Conservation (phyloP, 2,888 invertebrate genomes). For the Scrobipalpa atriplicella region DNA sequence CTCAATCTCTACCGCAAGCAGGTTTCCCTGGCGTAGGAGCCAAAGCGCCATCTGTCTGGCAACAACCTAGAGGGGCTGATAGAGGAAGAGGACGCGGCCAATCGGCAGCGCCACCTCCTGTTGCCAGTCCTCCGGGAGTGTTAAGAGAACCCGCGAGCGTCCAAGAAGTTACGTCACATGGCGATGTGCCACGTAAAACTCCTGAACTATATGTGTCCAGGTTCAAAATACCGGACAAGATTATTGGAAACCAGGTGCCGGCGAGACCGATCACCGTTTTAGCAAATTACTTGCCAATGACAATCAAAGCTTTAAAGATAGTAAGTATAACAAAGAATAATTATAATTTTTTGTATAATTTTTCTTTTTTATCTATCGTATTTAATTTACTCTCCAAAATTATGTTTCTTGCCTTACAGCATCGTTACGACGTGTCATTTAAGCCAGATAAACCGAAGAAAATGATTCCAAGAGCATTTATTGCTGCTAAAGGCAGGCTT, state of each 20-base stretch:
- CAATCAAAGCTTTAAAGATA: constrained; percentile 70
- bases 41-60: background rate
- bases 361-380: background rate
- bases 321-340: constrained; percentile 51
- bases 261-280: constrained; percentile 61
- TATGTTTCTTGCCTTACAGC: constrained; percentile 52
- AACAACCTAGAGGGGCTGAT: background rate
- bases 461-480: constrained; percentile 78
- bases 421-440: constrained; percentile 93
- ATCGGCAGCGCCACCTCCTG: constrained; percentile 21
- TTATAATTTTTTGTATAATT: background rate
- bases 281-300: constrained; percentile 86
- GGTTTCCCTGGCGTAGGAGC: background rate
- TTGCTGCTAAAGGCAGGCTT: constrained; percentile 50
- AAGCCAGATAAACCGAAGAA: constrained; percentile 87
- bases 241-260: constrained; percentile 60
- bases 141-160: background rate
- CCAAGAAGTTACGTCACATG: background rate
- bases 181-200: background rate
- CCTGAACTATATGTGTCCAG: constrained; percentile 22
- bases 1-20: background rate
- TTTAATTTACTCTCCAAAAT: too few species aligned
- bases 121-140: background rate
- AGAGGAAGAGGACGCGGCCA: constrained; percentile 11
- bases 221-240: constrained; percentile 59